phyloP scores from a whole-genome alignment of 2,113 vertebrate genomes.

The Perca flavescens region DNA sequence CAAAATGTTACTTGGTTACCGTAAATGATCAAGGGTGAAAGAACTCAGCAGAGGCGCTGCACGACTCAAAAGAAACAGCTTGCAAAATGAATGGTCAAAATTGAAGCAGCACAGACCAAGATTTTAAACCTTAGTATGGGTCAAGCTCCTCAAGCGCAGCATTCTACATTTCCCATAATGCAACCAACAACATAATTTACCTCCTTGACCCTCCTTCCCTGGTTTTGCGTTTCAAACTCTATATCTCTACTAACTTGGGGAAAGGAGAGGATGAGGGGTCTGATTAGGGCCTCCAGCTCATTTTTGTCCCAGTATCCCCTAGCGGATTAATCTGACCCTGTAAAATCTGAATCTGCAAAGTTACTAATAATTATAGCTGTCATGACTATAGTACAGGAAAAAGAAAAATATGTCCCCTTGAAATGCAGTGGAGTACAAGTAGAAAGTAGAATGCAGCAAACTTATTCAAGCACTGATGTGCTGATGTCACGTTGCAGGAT shows the following conservation, averaged over 20 bases:
- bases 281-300: background rate
- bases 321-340: background rate
- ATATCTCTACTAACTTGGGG: background rate
- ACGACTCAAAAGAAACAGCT: too few species aligned
- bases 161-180: too few species aligned
- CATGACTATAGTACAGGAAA: background rate
- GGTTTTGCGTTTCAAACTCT: background rate
- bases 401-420: background rate
- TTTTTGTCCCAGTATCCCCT: background rate
- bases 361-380: background rate
- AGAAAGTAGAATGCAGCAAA: background rate
- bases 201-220: background rate
- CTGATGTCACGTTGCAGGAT: slow-evolving; percentile 1
- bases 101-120: too few species aligned
- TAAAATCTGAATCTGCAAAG: background rate
- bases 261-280: background rate
- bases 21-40: background rate
- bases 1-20: background rate
- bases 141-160: too few species aligned
- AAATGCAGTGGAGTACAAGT: background rate
- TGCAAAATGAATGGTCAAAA: too few species aligned
- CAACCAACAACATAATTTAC: background rate
- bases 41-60: background rate
- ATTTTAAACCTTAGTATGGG: too few species aligned
- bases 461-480: background rate